A percentile compares a stretch with the other conserved stretches of the same genome.
phyloP scores from a whole-genome alignment of 2,113 vertebrate species.

The Pogonocichla stellata region DNA sequence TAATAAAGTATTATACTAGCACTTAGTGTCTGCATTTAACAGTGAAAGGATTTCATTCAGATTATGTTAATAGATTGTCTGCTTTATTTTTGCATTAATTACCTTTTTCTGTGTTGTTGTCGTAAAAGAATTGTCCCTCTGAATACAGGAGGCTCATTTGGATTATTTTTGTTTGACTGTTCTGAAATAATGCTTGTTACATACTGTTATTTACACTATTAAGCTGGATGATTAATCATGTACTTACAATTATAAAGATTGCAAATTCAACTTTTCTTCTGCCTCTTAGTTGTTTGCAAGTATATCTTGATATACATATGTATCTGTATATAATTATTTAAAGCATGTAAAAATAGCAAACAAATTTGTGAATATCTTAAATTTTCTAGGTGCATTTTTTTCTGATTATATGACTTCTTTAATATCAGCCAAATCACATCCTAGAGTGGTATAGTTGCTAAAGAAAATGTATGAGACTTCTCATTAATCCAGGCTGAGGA shows the following conservation, averaged over 20 bases:
- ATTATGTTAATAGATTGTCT: constrained; percentile 82
- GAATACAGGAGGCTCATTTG: constrained; percentile 53
- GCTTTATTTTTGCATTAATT: constrained; percentile 77
- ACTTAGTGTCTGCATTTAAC: constrained; percentile 76
- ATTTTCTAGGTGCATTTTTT: not conserved
- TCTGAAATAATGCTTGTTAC: constrained; percentile 42
- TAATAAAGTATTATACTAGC: constrained; percentile 80
- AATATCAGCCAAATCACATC: not conserved
- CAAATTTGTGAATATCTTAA: not conserved
- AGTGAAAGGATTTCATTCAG: constrained; percentile 76
- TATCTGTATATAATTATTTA: not conserved
- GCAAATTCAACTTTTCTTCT: not conserved
- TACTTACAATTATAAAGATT: not conserved
- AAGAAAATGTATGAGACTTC: not conserved
- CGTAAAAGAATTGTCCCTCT: constrained; percentile 58
- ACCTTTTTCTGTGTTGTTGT: constrained; percentile 62
- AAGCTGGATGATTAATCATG: not conserved
- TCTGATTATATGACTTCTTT: not conserved
- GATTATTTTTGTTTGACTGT: constrained; percentile 69
- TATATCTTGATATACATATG: not conserved
- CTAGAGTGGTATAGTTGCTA: not conserved
- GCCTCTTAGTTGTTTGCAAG: not conserved
- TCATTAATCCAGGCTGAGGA: not conserved
- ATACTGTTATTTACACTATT: constrained; percentile 7
- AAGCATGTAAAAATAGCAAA: not conserved